Base-by-base conservation (phyloP, 1,140 invertebrate genomes). In the Formica selysi region DNA sequence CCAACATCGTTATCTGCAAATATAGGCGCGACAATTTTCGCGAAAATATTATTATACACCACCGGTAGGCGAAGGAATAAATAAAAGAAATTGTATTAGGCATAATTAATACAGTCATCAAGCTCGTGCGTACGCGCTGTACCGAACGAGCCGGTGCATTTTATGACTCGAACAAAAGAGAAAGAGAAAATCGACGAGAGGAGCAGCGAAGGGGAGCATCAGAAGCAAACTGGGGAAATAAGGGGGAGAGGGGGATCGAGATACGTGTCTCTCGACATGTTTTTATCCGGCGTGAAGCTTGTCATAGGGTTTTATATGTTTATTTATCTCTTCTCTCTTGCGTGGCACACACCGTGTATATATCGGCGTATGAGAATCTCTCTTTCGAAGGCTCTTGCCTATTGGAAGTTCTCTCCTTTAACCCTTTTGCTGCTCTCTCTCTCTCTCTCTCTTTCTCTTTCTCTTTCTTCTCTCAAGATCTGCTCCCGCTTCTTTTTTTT, bases 231-330 rank as follows among this genome's bases (percentile, higher is more conserved):
- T 22, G 54, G 51, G 48, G 13, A 76, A 38, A 79, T 59, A 85
- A 71, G 38, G 64, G 76, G 54, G 29, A 86, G 86, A 22, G 54
- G 32, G 36, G 85, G 79, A 89, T 90, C 86, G 86, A 86, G 84
- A 90, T 90, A 90, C 89, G 88, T 87, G 87, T 90, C 87, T 90
- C 85, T 86, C 89, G 80, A 87, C 86, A 64, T 84, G 90, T 92
- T 92, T 92, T 92, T 92, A 91, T 87, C 81, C 80, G 32, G 51
- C 90, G 88, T 84, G 88, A 90, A 91, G 89, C 91, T 51, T 92
- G 91, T 92, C 91, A 92, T 84, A 64, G 62, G 36, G 73, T 92
- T 90, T 92, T 89, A 92, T 85, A 84, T 90, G 86, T 92, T 92
- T 92, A 92, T 92, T 92, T 92, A 90, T 92, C 91, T 89, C 86